Evolutionary conservation across 2,113 vertebrate species (phyloP).

Genomic region (Myiozetetes cayanensis): DNA sequence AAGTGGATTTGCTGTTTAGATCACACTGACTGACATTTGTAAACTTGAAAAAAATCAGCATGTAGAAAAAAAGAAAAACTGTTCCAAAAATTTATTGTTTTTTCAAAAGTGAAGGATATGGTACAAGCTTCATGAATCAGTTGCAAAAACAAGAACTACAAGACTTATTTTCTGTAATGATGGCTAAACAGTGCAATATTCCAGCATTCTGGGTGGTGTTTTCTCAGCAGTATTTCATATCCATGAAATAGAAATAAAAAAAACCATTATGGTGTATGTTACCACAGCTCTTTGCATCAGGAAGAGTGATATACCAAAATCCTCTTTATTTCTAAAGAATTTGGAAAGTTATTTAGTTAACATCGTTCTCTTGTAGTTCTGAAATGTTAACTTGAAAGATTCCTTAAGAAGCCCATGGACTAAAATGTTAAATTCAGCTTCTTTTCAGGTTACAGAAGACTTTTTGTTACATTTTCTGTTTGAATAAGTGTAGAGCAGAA

Average conservation of each 20-base stretch:
- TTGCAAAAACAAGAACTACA: neutral
- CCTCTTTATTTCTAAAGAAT: neutral
- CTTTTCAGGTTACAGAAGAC: neutral
- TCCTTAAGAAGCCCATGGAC: neutral
- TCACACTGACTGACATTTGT: neutral
- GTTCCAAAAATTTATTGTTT: neutral
- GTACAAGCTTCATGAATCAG: neutral
- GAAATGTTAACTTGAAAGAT: neutral
- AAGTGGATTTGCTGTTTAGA: neutral
- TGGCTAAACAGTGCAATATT: neutral
- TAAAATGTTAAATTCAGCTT: neutral
- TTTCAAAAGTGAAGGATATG: neutral
- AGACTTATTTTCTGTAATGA: conserved; percentile 1
- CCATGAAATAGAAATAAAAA: neutral
- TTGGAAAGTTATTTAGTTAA: neutral
- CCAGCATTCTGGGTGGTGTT: neutral
- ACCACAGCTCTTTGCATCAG: neutral
- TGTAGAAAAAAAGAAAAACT: neutral
- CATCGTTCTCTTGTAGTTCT: conserved; percentile 5
- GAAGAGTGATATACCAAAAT: neutral
- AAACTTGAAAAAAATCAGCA: neutral
- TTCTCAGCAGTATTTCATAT: neutral
- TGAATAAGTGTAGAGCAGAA: neutral
- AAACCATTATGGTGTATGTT: neutral
- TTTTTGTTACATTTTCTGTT: neutral